Percentiles rank a stretch among this genome's conserved stretches.
Evolutionary conservation across 2,888 invertebrate genomes (phyloP).

Genomic region (Mythimna loreyi): DNA sequence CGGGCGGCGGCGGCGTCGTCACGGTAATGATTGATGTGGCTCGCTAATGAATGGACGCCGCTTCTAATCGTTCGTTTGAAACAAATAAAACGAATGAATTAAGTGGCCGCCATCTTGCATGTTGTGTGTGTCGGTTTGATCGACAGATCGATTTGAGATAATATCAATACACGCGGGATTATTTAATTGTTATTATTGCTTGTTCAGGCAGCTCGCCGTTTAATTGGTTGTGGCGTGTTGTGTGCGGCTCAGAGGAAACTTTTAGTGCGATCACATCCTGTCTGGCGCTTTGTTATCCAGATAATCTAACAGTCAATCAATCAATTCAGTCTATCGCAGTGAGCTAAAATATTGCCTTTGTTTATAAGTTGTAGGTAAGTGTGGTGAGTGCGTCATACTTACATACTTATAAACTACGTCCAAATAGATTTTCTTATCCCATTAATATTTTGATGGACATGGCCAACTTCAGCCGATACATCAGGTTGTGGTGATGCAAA

Average conservation of each 20-base stretch:
- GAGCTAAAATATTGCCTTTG: not conserved
- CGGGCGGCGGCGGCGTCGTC: not conserved
- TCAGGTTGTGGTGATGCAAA: too few species aligned
- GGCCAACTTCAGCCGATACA: not conserved
- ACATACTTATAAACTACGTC: not conserved
- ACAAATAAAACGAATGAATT: slow-evolving; percentile 59
- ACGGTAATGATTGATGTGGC: slow-evolving; percentile 43
- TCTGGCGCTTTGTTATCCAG: not conserved
- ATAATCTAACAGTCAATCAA: slow-evolving; percentile 18
- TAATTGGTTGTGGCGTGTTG: slow-evolving; percentile 44
- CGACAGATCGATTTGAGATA: slow-evolving; percentile 53
- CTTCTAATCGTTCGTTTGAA: slow-evolving; percentile 52
- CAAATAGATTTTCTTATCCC: not conserved
- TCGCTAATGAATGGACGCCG: slow-evolving; percentile 58
- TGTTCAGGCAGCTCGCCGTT: slow-evolving; percentile 40
- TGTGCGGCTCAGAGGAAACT: slow-evolving; percentile 2
- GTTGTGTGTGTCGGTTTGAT: slow-evolving; percentile 40
- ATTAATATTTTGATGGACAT: too few species aligned
- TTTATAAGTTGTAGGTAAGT: not conserved
- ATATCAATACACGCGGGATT: slow-evolving; percentile 45
- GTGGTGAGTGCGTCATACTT: too few species aligned
- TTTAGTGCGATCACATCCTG: slow-evolving; percentile 28
- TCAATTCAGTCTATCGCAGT: slow-evolving; percentile 20
- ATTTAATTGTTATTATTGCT: slow-evolving; percentile 54
- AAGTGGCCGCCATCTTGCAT: slow-evolving; percentile 52